Evolutionary conservation across 2,888 invertebrate species (phyloP), one percentile per base, ranked within the genome.

Genomic region (Cepaea hortensis): DNA sequence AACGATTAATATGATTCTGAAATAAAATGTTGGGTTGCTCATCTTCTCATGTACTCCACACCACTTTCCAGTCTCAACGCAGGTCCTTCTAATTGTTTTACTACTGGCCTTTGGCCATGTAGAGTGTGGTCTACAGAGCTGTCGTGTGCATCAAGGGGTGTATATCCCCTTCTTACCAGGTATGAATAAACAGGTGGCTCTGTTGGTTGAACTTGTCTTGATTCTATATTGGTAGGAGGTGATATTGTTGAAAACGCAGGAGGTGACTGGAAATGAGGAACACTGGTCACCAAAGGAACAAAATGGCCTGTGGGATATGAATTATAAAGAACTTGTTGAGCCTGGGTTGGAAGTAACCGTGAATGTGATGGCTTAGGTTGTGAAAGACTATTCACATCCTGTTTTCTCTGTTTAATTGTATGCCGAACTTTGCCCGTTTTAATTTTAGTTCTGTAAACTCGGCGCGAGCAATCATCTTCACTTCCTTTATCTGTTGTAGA

Each of bases 101-200:
- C 72, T 11, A 62, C 76, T 6, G 85, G 83, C 15, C 75, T 61
- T 1, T 85, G 85, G 68, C 85, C 85, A 55, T 61, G 76, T 18
- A 72, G 9, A 3, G 48, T 46, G 46, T 82, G 72, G 20, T 46
- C 80, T 13, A 82, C 62, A 23, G 81, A 80, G 48, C 65, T 65
- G n/a, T 46, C 35, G 11, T 79, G 75, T 13, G 50, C 11, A 76
- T 91, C 91, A 62, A 89, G 76, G 35, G 91, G 92, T 20, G 88
- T 90, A 89, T 92, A 93, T 50, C 93, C 93, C 55, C 93, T 87
- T 81, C 91, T 91, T 18, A 93, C 93, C 50, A 93, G 89, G 81
- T 93, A 91, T 0, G 92, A 92, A 89, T 91, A 93, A 13, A 91
- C 88, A 11, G 92, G 93, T 61, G 91, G 91, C 0, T 91, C 91